phyloP scores from a whole-genome alignment of 2,113 vertebrate genomes.

The Abramis brama region DNA sequence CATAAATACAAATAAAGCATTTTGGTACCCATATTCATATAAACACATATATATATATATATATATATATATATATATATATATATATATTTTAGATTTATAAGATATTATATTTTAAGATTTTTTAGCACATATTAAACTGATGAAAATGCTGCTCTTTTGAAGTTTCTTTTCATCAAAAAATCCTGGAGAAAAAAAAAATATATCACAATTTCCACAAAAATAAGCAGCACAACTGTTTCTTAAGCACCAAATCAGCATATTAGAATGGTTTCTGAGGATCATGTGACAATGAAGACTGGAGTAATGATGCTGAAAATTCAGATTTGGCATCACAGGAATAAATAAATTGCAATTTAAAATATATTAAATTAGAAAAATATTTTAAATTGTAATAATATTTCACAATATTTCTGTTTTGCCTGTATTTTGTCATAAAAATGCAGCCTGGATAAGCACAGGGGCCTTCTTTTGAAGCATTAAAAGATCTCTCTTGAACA shows the following conservation, averaged over 20 bases:
- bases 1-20: conserved; percentile 14
- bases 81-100: background rate
- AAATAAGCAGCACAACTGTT: background rate
- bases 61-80: conserved; percentile 1
- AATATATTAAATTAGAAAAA: no score
- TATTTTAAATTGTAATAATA: no score
- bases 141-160: background rate
- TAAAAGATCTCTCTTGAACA: background rate
- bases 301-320: background rate
- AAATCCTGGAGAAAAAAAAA: no score
- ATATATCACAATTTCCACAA: background rate
- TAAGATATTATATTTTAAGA: background rate
- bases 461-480: background rate
- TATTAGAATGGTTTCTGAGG: background rate
- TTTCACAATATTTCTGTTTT: no score
- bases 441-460: background rate
- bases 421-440: background rate
- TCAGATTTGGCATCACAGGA: no score
- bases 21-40: conserved; percentile 1
- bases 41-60: background rate
- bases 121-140: background rate
- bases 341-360: no score
- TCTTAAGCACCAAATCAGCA: background rate
- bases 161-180: no score
- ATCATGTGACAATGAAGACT: background rate